Base-by-base conservation (phyloP, 2,888 invertebrate species). In the Philaethria dido region DNA sequence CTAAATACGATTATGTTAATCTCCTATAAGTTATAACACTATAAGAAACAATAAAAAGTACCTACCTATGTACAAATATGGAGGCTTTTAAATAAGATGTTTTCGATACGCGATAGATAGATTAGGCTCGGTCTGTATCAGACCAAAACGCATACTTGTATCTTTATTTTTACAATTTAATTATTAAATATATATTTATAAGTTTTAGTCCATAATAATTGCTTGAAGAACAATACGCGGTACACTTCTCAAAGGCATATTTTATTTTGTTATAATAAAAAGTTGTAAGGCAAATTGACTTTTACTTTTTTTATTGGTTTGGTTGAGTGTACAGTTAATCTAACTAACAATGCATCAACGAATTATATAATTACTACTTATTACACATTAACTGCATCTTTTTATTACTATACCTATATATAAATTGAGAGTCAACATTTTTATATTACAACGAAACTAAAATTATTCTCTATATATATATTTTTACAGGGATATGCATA, bases 71-170 rank as follows among this genome's bases (percentile, higher is more conserved):
- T 75, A 79, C 79, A 80, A 80, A 75, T 80, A 77, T 80, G 70
- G 87, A 88, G 88, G 86, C 87, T 75, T 69, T 68, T 72, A 70
- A 64, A 59, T 59, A 66, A 62, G 65, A 60, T 60, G 62, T 36
- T 63, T 65, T 55, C 29, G 29, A 18, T 55, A 59, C 25, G 11
- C 25, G 45, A 50, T 39, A 44, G 62, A 62, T 52, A 64, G 59
- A 54, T 77, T 81, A 74, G 66, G 74, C 71, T 78, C 88, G 89
- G 84, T 91, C 91, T 92, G 91, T 88, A 91, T 91, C 91, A 91
- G 91, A 91, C 83, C 75, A 75, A 72, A 66, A 68, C 67, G 64
- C 64, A 64, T 47, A 44, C 20, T 33, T 57, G 16, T 60, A 57
- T 44, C 8, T 39, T 47, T 55, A 45, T 57, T 62, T 48, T 68